These are phyloP conservation scores for Ellobius talpinus DNA, from an alignment of 2,113 vertebrate species.

Conservation along the genomic window DNA sequence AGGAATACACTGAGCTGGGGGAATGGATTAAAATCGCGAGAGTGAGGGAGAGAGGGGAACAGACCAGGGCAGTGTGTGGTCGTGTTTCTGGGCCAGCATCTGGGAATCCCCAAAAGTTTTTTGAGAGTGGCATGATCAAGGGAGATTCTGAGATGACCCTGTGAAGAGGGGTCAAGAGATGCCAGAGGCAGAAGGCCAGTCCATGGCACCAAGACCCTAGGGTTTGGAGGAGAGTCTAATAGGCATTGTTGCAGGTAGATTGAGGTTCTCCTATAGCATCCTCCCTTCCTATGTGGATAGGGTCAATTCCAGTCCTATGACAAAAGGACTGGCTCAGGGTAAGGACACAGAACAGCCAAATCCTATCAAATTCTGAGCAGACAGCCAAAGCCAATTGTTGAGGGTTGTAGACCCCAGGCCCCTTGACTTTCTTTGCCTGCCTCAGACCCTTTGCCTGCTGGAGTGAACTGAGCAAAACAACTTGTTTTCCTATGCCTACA, in stretches of 20 bases:
- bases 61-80: not conserved
- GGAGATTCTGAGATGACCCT: not conserved
- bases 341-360: no score
- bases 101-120: not conserved
- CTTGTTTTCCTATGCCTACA: no score
- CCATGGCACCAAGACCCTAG: no score
- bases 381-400: no score
- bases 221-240: no score
- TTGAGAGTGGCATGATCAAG: not conserved
- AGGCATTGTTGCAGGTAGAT: accelerated
- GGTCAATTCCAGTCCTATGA: no score
- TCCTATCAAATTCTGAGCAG: no score
- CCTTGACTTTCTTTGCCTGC: no score
- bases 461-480: no score
- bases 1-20: no score
- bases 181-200: not conserved
- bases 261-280: not conserved
- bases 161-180: not conserved
- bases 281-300: not conserved
- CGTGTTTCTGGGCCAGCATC: not conserved
- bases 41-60: not conserved
- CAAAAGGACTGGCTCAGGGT: not conserved
- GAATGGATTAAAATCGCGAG: accelerated
- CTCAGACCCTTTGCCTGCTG: no score
- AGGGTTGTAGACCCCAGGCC: no score